A percentile compares a stretch with the other conserved stretches of the same genome.
Evolutionary conservation across 2,888 invertebrate species (phyloP).

Genomic region (Tryphoninae sp.): DNA sequence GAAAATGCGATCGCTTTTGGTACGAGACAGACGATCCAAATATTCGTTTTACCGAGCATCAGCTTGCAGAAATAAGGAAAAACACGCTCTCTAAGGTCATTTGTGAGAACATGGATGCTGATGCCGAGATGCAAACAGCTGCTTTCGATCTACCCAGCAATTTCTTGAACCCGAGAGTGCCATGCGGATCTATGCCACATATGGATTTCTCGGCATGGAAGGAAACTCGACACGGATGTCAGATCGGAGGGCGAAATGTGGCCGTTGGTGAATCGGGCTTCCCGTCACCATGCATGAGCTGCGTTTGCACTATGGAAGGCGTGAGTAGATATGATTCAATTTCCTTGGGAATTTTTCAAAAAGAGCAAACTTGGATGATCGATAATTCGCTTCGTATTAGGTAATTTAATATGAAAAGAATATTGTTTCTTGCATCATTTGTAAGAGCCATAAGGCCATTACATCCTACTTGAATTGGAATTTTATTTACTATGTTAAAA

Average conservation of each 20-base stretch:
- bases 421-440: too few relatives aligned
- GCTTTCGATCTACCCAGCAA: slow-evolving; percentile 95
- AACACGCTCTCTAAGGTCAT: slow-evolving; percentile 91
- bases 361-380: too few relatives aligned
- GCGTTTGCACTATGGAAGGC: slow-evolving; percentile 92
- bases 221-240: slow-evolving; percentile 91
- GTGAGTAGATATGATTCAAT: slow-evolving; percentile 83
- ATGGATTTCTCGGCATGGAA: slow-evolving; percentile 93
- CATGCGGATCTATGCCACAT: slow-evolving; percentile 90
- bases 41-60: slow-evolving; percentile 91
- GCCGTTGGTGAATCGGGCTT: slow-evolving; percentile 92
- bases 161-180: slow-evolving; percentile 94
- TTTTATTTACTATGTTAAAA: too few relatives aligned
- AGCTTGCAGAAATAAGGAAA: slow-evolving; percentile 94
- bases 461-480: too few relatives aligned
- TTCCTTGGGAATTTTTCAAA: slow-evolving; percentile 1
- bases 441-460: too few relatives aligned
- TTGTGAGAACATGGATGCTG: slow-evolving; percentile 94
- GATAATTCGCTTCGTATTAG: too few relatives aligned
- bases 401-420: too few relatives aligned
- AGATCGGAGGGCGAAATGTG: slow-evolving; percentile 90
- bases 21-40: slow-evolving; percentile 93
- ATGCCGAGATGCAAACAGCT: slow-evolving; percentile 93
- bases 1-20: slow-evolving; percentile 98
- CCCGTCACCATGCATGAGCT: slow-evolving; percentile 95